phyloP scores from a whole-genome alignment of 2,113 vertebrate species.

The Macroglossus sobrinus region DNA sequence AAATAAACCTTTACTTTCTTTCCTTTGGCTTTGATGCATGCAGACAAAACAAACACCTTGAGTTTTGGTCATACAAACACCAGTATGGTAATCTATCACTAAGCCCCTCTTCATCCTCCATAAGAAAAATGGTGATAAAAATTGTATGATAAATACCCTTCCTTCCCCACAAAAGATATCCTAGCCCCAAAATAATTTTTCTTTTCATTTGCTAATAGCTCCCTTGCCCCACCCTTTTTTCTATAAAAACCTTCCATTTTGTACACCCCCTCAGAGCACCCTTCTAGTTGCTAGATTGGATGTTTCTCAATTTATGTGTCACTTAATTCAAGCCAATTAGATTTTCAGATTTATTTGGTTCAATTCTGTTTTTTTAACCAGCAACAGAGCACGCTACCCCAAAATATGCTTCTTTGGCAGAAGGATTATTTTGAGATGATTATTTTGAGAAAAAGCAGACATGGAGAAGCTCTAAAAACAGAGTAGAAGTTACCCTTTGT shows the following conservation, averaged over 20 bases:
- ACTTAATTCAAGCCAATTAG: not conserved
- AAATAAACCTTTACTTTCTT: too few species aligned
- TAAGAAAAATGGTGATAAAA: not conserved
- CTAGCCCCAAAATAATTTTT: not conserved
- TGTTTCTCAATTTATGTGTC: not conserved
- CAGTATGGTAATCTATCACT: not conserved
- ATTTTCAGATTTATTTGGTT: not conserved
- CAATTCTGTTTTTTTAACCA: not conserved
- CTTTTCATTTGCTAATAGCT: not conserved
- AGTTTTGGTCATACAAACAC: too few species aligned
- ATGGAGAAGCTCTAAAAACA: not conserved
- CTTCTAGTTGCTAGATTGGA: not conserved
- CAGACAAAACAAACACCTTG: too few species aligned
- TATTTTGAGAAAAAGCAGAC: not conserved
- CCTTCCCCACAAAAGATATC: not conserved
- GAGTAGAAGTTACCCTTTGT: not conserved
- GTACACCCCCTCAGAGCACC: too few species aligned
- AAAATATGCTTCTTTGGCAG: not conserved
- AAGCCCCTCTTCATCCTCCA: not conserved
- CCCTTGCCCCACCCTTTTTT: not conserved
- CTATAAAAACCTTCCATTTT: not conserved
- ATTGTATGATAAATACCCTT: not conserved
- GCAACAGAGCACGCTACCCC: not conserved
- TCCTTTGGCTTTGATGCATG: too few species aligned
- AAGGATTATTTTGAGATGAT: not conserved